A percentile compares a stretch with the other conserved stretches of the same genome.
Conservation (phyloP, 1,140 invertebrate genomes). For the Plodia interpunctella region DNA sequence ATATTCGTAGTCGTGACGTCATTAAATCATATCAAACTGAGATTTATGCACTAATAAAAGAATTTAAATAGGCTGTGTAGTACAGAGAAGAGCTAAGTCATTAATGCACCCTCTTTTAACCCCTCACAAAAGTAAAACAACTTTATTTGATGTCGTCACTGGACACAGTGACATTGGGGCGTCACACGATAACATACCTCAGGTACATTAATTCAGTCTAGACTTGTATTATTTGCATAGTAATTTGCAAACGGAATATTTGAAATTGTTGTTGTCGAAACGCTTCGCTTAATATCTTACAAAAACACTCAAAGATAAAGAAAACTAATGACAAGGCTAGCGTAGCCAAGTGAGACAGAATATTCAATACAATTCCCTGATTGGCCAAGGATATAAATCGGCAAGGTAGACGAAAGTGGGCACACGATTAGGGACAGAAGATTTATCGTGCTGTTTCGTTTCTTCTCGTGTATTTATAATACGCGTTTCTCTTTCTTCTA, state of each 20-base stretch:
- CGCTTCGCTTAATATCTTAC: not conserved
- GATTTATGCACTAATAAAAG: not conserved
- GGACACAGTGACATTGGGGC: constrained; percentile 37
- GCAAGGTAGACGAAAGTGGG: no score
- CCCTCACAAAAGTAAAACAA: constrained; percentile 68
- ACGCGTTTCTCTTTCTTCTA: no score
- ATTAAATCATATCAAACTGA: not conserved
- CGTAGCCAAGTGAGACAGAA: no score
- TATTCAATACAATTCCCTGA: no score
- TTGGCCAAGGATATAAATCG: no score
- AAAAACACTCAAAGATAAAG: no score
- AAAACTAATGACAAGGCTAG: no score
- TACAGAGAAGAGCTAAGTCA: constrained; percentile 35
- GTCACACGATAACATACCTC: constrained; percentile 32
- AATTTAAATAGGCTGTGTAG: not conserved
- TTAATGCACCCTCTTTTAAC: constrained; percentile 65
- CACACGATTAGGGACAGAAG: no score
- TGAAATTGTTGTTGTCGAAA: not conserved
- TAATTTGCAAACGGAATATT: constrained; percentile 5
- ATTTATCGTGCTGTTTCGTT: no score
- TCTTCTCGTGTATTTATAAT: no score
- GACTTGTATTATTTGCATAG: constrained; percentile 10
- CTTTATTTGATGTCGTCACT: constrained; percentile 68
- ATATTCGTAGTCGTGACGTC: no score
- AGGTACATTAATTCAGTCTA: constrained; percentile 10